Evolutionary conservation across 2,888 invertebrate species (phyloP).

Genomic region (Cepaea hortensis): DNA sequence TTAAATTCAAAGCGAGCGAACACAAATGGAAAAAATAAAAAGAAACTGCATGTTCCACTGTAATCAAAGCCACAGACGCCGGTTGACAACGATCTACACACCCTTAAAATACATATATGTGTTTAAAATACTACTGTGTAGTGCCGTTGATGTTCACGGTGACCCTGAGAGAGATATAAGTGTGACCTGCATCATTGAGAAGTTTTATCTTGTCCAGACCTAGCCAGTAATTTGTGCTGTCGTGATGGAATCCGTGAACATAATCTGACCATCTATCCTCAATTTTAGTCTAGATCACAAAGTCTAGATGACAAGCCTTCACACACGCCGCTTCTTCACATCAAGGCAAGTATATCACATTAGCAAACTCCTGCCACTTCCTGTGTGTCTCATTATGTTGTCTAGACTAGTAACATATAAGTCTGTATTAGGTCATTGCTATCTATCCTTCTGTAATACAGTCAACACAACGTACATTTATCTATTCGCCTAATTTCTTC

Average conservation of each 20-base stretch:
- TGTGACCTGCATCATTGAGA: neutral
- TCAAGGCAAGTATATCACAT: neutral
- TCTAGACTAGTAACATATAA: too few species aligned
- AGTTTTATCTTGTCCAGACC: constrained; percentile 7
- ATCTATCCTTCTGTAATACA: too few species aligned
- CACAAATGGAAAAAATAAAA: too few species aligned
- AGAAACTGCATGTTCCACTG: too few species aligned
- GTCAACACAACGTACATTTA: too few species aligned
- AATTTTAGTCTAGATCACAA: neutral
- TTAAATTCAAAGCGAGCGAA: too few species aligned
- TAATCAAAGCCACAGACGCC: too few species aligned
- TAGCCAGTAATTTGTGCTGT: neutral
- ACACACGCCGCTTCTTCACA: neutral
- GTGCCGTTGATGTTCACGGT: neutral
- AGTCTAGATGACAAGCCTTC: neutral
- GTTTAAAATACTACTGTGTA: too few species aligned
- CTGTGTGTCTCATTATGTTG: too few species aligned
- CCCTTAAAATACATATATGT: neutral
- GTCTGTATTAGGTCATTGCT: too few species aligned
- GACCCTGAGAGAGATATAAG: neutral
- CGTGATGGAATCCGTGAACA: constrained; percentile 2
- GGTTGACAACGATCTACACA: neutral
- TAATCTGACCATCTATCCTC: neutral
- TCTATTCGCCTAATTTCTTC: too few species aligned
- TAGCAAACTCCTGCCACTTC: too few species aligned